Evolutionary conservation across 2,888 invertebrate species (phyloP), one percentile per base, ranked within the genome.

Genomic region (Ectobius pallidus): DNA sequence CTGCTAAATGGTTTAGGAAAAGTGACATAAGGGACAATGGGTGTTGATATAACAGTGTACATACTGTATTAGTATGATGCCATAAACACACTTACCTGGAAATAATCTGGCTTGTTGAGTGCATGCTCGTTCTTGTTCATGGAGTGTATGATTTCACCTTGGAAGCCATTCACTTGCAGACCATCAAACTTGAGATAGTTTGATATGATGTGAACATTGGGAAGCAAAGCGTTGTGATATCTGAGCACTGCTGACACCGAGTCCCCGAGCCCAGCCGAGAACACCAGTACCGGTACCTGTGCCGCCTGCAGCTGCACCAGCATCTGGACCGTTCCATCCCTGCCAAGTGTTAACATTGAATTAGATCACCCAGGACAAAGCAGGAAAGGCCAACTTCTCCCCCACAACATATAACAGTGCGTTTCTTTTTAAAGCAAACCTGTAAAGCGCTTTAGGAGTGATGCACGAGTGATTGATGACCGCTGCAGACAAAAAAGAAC

Each of bases 241-340:
- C 86, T 85, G 46, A 99, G 84, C 32, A 95, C 89, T 2, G 92
- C 91, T 25, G 91, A 86, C 1, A 99, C 94, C 0, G 95, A 88
- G 82, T 99, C 93, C 0, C 97, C 97, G 14, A 97, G 86, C 0
- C 99, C 99, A 6, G 98, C 99, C 1, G 97, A 97, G 85, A 99
- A 97, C 58, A 99, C 93, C 74, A 99, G 83, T 69, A 97, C 86
- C 0, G 98, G 99, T 34, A 99, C 90, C 71, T 89, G 83, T n/a
- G 87, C 83, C 0, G 83, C 80, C 71, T 89, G 81, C 30, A 95
- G 85, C 78, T 86, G 86, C 14, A 85, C 78, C 77, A 96, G 90
- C 74, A 95, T 84, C 39, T 90, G 88, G 32, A 86, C 82, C 3
- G 92, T 90, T 7, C 92, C 91, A 79, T 91, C 91, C 79, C 95